A percentile compares a stretch with the other conserved stretches of the same genome.
These are phyloP conservation scores for Ptiloglossa arizonensis DNA, from an alignment of 1,140 invertebrate genomes.

Conservation along the genomic window DNA sequence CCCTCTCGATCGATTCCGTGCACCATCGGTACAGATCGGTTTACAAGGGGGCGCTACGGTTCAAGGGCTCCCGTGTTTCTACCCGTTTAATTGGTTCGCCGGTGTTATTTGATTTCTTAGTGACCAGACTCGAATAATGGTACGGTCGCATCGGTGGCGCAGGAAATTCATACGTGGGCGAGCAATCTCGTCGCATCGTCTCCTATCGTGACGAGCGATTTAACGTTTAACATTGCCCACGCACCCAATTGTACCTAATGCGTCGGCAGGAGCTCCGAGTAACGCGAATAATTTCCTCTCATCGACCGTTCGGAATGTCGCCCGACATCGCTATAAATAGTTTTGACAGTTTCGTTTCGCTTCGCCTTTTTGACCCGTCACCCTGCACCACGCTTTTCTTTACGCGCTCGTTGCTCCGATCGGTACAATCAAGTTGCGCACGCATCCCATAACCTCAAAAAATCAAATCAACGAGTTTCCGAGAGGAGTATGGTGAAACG, in stretches of 20 bases:
- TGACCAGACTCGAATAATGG: not conserved
- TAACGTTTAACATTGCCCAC: slow-evolving; percentile 73
- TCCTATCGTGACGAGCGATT: slow-evolving; percentile 70
- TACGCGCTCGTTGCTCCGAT: too few relatives aligned
- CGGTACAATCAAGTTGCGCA: too few relatives aligned
- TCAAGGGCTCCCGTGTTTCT: not conserved
- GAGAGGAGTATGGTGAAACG: too few relatives aligned
- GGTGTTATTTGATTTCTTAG: not conserved
- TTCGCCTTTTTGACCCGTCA: not conserved
- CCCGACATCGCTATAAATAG: slow-evolving; percentile 32
- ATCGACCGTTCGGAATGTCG: slow-evolving; percentile 42
- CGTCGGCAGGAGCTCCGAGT: slow-evolving; percentile 46
- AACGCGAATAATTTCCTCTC: slow-evolving; percentile 66
- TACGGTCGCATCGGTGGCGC: slow-evolving; percentile 20
- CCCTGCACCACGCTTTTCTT: too few relatives aligned
- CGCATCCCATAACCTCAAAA: too few relatives aligned
- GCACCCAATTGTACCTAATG: slow-evolving; percentile 68
- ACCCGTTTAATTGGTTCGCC: slow-evolving; percentile 4
- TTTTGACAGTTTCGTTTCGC: slow-evolving; percentile 17
- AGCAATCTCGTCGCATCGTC: slow-evolving; percentile 66
- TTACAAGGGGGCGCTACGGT: too few relatives aligned
- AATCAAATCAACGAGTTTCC: too few relatives aligned
- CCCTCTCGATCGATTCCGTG: too few relatives aligned
- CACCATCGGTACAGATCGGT: too few relatives aligned
- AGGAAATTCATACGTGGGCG: slow-evolving; percentile 69